A percentile compares a stretch with the other conserved stretches of the same genome.
These are phyloP conservation scores for Pristionchus maxplancki DNA, from an alignment of 2,888 invertebrate species.

Conservation along the genomic window DNA sequence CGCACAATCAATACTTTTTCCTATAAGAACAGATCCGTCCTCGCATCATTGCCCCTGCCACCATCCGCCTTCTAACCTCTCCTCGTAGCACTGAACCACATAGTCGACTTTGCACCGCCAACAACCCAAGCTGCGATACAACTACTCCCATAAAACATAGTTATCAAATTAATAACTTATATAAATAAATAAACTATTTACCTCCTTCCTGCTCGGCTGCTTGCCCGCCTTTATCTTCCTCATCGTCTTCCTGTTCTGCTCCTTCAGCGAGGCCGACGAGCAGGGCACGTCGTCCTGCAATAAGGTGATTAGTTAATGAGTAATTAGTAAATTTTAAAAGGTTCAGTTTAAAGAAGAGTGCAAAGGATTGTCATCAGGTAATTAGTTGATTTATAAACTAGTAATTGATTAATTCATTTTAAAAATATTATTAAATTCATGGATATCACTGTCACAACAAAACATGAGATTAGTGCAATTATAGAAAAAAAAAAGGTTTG, in stretches of 20 bases:
- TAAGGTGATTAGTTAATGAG: not conserved
- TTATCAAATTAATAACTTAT: not conserved
- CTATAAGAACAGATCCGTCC: too few relatives aligned
- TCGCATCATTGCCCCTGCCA: not conserved
- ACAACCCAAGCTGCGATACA: not conserved
- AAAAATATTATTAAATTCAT: not conserved
- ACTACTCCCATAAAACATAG: too few relatives aligned
- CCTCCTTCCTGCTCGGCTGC: slow-evolving; percentile 45
- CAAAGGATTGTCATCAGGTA: too few relatives aligned
- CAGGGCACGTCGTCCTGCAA: slow-evolving; percentile 35
- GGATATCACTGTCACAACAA: not conserved
- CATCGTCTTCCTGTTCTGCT: not conserved
- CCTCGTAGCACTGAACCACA: not conserved
- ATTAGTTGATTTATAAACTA: too few relatives aligned
- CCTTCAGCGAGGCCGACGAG: slow-evolving; percentile 27
- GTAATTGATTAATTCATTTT: too few relatives aligned
- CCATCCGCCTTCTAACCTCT: not conserved
- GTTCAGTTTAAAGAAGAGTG: too few relatives aligned
- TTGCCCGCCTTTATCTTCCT: not conserved
- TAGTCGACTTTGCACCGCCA: too few relatives aligned
- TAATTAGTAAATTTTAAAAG: too few relatives aligned
- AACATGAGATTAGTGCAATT: too few relatives aligned
- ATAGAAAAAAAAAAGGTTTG: too few relatives aligned
- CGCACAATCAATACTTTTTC: too few relatives aligned
- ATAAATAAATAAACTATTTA: not conserved